These are phyloP conservation scores for Arion vulgaris DNA, from an alignment of 1,140 invertebrate genomes.

Conservation along the genomic window DNA sequence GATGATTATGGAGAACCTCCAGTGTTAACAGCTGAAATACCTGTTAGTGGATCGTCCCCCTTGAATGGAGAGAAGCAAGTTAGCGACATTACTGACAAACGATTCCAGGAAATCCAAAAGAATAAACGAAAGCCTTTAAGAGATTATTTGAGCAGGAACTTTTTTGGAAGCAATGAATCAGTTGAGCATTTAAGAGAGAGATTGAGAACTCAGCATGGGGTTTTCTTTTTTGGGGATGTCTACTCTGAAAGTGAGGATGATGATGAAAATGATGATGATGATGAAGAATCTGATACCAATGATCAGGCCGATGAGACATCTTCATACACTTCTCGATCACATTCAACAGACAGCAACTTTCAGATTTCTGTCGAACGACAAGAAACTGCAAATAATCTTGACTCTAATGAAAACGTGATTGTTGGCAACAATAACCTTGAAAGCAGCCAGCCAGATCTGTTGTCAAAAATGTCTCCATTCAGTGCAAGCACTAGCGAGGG, in stretches of 20 bases:
- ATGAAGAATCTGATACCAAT: neutral
- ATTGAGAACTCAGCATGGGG: constrained; percentile 18
- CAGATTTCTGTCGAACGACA: neutral
- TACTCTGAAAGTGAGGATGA: neutral
- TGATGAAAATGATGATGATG: neutral
- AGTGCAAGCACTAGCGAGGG: neutral
- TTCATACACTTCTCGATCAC: neutral
- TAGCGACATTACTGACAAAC: neutral
- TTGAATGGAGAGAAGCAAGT: neutral
- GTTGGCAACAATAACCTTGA: neutral
- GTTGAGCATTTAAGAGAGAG: constrained; percentile 24
- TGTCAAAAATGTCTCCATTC: neutral
- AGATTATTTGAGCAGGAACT: neutral
- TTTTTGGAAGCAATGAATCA: constrained; percentile 17
- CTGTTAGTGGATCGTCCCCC: neutral
- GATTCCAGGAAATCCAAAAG: neutral
- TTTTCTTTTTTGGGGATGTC: constrained; percentile 20
- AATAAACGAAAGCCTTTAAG: neutral
- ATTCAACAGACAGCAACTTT: neutral
- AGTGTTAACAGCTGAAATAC: constrained; percentile 18
- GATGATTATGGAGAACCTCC: constrained; percentile 36
- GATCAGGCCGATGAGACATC: neutral
- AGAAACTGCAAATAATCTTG: neutral
- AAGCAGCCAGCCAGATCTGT: neutral
- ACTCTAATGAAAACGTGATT: neutral